Evolutionary conservation across 2,113 vertebrate species (phyloP), one percentile per base, ranked within the genome.

Genomic region (Eonycteris spelaea): DNA sequence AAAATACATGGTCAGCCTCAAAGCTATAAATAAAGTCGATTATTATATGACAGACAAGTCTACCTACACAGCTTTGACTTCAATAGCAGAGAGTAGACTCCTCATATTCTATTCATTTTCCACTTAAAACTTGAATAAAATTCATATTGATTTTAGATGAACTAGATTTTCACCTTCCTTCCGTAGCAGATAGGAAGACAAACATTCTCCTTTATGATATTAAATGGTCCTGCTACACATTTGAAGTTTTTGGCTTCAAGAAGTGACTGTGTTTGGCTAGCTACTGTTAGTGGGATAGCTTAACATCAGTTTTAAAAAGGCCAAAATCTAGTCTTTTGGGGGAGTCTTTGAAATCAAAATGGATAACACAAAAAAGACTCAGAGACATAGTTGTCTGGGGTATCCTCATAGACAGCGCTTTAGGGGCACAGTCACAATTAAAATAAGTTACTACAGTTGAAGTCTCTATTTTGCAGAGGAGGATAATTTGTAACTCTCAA

Each of bases 241-340:
- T 95, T 93, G n/a, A 90, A 15, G 26, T 48, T 38, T 38, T 15
- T 85, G 82, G 40, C 80, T 57, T 92, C 33, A n/a, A 73, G 77
- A 85, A 87, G 28, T 57, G 53, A 21, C 53, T 55, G 24, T 75
- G 4, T 93, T 93, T 86, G 61, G 3, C 55, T 48, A 92, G 82
- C 88, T 95, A 53, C 38, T 84, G 38, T 79, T 88, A 96, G 35
- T 80, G 35, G 35, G 70, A 90, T 16, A 83, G 48, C 38, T 93
- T 87, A 84, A 79, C 55, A 48, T 33, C 28, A 51, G 51, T 77
- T 71, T 91, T 91, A 68, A 24, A 63, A 95, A 73, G 70, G 26
- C 53, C 40, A 59, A 95, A 85, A 71, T 78, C 38, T 96, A 65
- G 67, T 59, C 35, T 85, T 84, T 80, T 55, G 59, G 65, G 59